These are phyloP conservation scores for Prorops nasuta DNA, from an alignment of 1,140 invertebrate genomes.

Conservation along the genomic window DNA sequence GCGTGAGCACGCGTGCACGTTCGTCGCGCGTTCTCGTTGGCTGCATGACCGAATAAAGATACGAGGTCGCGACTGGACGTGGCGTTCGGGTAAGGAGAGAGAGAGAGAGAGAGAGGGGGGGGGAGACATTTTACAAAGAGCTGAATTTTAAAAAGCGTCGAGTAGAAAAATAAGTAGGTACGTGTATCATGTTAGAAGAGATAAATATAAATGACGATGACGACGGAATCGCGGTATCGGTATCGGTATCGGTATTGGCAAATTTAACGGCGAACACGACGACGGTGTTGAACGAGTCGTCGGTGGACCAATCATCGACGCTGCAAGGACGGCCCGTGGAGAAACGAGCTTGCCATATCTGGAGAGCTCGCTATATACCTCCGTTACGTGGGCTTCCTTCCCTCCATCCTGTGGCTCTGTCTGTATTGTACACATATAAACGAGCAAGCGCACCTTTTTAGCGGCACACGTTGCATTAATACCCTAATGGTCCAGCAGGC, in stretches of 20 bases:
- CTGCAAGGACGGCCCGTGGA: neutral
- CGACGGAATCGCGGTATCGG: constrained; percentile 14
- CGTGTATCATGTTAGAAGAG: neutral
- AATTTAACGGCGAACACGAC: constrained; percentile 8
- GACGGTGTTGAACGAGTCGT: constrained; percentile 15
- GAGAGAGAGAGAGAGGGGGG: neutral
- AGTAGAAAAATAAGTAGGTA: neutral
- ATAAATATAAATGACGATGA: neutral
- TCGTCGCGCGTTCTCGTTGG: constrained; percentile 12
- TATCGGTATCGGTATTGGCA: neutral
- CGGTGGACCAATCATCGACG: constrained; percentile 28
- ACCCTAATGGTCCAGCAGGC: constrained; percentile 39
- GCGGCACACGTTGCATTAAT: constrained; percentile 46
- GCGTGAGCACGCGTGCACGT: neutral
- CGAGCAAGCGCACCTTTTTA: constrained; percentile 49
- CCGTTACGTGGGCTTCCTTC: constrained; percentile 42
- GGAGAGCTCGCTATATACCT: too few species aligned
- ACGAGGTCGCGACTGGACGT: constrained; percentile 21
- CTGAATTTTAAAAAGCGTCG: neutral
- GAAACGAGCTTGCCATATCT: constrained; percentile 44
- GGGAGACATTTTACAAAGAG: neutral
- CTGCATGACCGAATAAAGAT: constrained; percentile 34
- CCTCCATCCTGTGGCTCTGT: constrained; percentile 24
- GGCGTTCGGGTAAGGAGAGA: neutral
- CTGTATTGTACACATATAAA: constrained; percentile 16